phyloP scores from a whole-genome alignment of 1,140 invertebrate genomes.

The Coelopa frigida region DNA sequence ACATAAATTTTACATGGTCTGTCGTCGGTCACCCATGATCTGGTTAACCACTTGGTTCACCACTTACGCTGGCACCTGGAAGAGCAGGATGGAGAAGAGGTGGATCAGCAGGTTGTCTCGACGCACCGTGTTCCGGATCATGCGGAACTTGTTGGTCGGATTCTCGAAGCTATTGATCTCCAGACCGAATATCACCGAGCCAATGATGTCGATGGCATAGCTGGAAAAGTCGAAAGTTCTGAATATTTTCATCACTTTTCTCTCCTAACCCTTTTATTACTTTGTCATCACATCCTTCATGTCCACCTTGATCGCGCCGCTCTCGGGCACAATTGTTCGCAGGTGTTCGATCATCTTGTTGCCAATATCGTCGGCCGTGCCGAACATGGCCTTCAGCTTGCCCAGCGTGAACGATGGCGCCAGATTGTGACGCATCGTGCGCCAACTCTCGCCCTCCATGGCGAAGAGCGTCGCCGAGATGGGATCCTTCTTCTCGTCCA shows the following conservation, averaged over 20 bases:
- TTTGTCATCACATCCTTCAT: conserved; percentile 24
- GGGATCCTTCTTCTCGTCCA: conserved; percentile 38
- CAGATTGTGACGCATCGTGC: conserved; percentile 46
- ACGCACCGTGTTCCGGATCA: conserved; percentile 12
- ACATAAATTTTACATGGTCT: neutral
- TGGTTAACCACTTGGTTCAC: too few relatives aligned
- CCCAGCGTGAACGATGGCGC: conserved; percentile 52
- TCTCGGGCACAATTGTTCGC: conserved; percentile 18
- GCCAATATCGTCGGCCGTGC: conserved; percentile 44
- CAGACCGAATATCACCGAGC: conserved; percentile 32
- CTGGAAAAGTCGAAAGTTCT: conserved; percentile 1
- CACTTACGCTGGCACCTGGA: conserved; percentile 32
- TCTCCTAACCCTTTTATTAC: conserved; percentile 2
- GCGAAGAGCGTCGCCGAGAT: conserved; percentile 43
- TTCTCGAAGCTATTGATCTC: conserved; percentile 33
- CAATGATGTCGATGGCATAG: conserved; percentile 37
- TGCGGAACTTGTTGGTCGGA: conserved; percentile 30
- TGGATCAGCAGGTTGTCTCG: conserved; percentile 9
- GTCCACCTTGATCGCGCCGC: conserved; percentile 21
- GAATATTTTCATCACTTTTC: neutral
- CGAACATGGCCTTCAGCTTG: conserved; percentile 52
- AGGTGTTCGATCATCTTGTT: conserved; percentile 35
- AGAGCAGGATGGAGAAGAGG: conserved; percentile 22
- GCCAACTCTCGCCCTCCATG: conserved; percentile 48
- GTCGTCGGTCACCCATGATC: conserved; percentile 20